These are phyloP conservation scores for Epirrhoe alternata DNA, from an alignment of 2,888 invertebrate species.

Conservation along the genomic window DNA sequence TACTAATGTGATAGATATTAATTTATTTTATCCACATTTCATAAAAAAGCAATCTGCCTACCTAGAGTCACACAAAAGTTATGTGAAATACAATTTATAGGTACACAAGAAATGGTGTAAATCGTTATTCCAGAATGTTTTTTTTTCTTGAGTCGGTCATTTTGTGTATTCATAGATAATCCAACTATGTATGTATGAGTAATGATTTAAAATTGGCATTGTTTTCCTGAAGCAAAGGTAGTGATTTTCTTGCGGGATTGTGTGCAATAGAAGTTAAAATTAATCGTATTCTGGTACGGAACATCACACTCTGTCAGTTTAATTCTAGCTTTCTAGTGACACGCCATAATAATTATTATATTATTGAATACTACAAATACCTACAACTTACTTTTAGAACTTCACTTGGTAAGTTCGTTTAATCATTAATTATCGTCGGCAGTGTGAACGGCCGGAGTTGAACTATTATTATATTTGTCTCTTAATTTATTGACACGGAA, in stretches of 20 bases:
- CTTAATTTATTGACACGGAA: too few species aligned
- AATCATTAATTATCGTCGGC: too few species aligned
- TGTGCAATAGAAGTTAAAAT: constrained; percentile 76
- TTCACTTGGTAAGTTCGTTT: too few species aligned
- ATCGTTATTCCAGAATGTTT: not conserved
- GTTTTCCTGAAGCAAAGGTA: constrained; percentile 80
- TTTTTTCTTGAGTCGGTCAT: not conserved
- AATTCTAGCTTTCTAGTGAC: not conserved
- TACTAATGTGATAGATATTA: not conserved
- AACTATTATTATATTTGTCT: too few species aligned
- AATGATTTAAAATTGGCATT: constrained; percentile 80
- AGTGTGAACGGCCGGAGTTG: too few species aligned
- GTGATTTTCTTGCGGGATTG: constrained; percentile 79
- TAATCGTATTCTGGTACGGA: constrained; percentile 67
- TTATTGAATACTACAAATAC: too few species aligned
- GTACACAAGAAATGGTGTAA: constrained; percentile 4
- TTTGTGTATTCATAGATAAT: constrained; percentile 4
- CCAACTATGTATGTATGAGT: constrained; percentile 33
- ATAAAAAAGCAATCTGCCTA: constrained; percentile 2
- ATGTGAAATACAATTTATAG: not conserved
- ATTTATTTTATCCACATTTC: not conserved
- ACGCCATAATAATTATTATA: not conserved
- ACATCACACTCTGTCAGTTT: constrained; percentile 70
- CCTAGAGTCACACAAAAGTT: constrained; percentile 6
- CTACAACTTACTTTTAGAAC: too few species aligned